These are phyloP conservation scores for Oreochromis mossambicus DNA, from an alignment of 2,797 vertebrate genomes.

Conservation along the genomic window DNA sequence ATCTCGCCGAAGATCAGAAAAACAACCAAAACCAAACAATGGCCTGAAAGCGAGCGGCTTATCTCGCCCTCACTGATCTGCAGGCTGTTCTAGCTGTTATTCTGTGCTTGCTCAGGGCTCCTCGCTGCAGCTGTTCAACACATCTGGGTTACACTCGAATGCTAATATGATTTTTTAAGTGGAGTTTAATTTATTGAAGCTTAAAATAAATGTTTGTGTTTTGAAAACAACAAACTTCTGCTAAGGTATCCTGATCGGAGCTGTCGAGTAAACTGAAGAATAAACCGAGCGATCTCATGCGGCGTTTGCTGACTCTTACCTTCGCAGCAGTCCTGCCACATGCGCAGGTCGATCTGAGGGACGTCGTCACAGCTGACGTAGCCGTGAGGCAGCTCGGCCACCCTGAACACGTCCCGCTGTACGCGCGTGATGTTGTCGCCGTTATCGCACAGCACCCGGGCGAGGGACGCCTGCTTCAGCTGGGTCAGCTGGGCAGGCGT, in stretches of 20 bases:
- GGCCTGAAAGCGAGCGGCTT: neutral
- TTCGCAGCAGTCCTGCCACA: slow-evolving; percentile 99
- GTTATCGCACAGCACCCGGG: slow-evolving; percentile 92
- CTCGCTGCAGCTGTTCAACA: neutral
- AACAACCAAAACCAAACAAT: neutral
- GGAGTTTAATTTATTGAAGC: neutral
- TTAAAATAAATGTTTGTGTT: neutral
- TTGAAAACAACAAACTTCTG: neutral
- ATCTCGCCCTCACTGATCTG: neutral
- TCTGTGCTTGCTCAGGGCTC: neutral
- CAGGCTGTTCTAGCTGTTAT: neutral
- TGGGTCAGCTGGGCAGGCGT: slow-evolving; percentile 93
- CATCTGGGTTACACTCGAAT: neutral
- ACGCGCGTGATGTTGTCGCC: slow-evolving; percentile 94
- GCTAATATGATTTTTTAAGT: neutral
- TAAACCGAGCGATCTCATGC: neutral
- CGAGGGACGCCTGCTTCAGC: slow-evolving; percentile 90
- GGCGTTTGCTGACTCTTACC: slow-evolving; percentile 59
- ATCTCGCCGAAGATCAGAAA: neutral
- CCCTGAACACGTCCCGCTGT: slow-evolving; percentile 88
- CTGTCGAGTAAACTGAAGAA: neutral
- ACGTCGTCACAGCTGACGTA: slow-evolving; percentile 87
- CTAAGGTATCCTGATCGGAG: neutral
- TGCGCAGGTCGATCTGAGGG: slow-evolving; percentile 89
- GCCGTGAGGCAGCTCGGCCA: slow-evolving; percentile 89